Conservation (phyloP, 2,113 vertebrate species). For the Donacobius atricapilla region DNA sequence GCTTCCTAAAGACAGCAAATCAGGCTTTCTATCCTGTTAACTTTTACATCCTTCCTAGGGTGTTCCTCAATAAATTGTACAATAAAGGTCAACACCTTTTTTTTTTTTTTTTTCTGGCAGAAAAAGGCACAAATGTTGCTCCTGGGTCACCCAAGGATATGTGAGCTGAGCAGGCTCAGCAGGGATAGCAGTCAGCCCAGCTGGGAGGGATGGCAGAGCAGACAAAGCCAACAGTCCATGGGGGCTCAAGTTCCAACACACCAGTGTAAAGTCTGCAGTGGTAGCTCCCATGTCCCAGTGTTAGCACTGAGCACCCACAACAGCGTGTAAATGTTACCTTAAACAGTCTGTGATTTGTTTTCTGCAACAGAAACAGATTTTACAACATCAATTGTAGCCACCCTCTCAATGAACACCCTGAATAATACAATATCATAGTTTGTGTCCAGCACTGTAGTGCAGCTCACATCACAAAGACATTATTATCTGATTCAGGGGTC, state of each 20-base stretch:
- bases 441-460: neutral
- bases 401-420: neutral
- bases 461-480: neutral
- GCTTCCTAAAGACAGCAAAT: neutral
- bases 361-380: neutral
- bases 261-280: neutral
- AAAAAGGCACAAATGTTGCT: neutral
- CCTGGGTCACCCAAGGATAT: neutral
- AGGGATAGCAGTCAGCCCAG: neutral
- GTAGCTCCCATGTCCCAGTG: neutral
- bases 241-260: neutral
- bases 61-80: neutral
- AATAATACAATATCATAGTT: neutral
- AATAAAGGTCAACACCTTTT: neutral
- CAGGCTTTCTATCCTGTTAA: neutral
- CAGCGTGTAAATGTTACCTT: fast-evolving
- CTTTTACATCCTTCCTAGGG: neutral
- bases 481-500: neutral
- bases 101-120: neutral
- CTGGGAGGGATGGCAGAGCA: neutral
- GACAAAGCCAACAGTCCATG: neutral
- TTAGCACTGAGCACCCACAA: neutral
- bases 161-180: neutral
- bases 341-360: neutral
- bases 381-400: neutral